phyloP scores from a whole-genome alignment of 2,888 invertebrate genomes.

The Clepsis dumicolana region DNA sequence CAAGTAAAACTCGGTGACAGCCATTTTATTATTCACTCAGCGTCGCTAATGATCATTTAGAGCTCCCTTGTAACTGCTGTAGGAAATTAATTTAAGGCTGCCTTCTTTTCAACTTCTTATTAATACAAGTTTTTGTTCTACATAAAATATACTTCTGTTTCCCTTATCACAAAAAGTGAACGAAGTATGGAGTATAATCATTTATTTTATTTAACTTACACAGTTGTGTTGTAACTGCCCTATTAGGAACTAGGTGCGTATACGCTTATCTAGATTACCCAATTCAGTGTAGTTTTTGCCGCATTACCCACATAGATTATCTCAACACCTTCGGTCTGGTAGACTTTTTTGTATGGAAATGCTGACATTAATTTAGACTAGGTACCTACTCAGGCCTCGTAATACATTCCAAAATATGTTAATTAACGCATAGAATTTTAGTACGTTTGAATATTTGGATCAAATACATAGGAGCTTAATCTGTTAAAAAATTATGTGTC shows the following conservation, averaged over 20 bases:
- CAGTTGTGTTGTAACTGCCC: neutral
- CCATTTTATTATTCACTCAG: conserved; percentile 14
- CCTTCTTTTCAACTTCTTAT: conserved; percentile 12
- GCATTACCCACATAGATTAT: conserved; percentile 16
- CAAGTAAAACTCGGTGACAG: neutral
- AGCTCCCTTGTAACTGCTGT: conserved; percentile 13
- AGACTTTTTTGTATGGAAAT: too few relatives aligned
- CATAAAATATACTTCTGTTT: neutral
- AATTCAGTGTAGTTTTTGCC: conserved; percentile 10
- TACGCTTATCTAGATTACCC: conserved; percentile 24
- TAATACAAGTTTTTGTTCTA: neutral
- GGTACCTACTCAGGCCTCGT: too few relatives aligned
- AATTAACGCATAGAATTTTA: too few relatives aligned
- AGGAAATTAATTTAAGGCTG: conserved; percentile 7
- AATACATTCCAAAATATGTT: too few relatives aligned
- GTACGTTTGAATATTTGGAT: too few relatives aligned
- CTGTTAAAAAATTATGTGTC: too few relatives aligned
- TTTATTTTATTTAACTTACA: neutral
- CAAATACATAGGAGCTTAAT: too few relatives aligned
- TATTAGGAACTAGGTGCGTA: neutral
- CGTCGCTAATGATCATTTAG: conserved; percentile 9
- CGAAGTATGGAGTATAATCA: neutral
- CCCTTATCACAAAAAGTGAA: neutral
- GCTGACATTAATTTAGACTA: too few relatives aligned
- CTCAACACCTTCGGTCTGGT: too few relatives aligned